Conservation (phyloP, 2,888 invertebrate genomes). For the Drosophila diplacantha region DNA sequence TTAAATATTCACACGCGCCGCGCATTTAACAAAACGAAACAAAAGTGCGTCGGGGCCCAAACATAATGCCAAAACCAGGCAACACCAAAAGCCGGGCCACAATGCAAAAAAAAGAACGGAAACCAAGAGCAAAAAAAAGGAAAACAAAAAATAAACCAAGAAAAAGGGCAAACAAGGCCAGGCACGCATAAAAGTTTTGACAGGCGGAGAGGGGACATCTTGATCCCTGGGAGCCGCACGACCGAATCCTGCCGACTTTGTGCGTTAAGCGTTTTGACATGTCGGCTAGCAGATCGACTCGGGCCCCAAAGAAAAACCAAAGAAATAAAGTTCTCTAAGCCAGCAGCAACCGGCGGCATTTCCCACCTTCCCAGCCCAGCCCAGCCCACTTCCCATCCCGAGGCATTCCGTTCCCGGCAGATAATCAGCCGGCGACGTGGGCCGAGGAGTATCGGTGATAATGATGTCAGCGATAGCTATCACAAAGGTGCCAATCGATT, state of each 20-base stretch:
- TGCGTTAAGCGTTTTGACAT: constrained; percentile 71
- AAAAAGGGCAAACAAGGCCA: constrained; percentile 54
- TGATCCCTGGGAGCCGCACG: constrained; percentile 65
- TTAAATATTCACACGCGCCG: constrained; percentile 72
- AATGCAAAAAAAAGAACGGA: constrained; percentile 19
- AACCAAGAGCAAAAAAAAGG: constrained; percentile 25
- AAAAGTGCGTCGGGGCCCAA: constrained; percentile 42
- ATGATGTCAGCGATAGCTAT: constrained; percentile 62
- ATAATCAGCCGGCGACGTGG: constrained; percentile 57
- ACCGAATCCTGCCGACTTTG: constrained; percentile 54
- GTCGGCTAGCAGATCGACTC: constrained; percentile 52
- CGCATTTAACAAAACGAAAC: constrained; percentile 68
- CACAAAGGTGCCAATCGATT: constrained; percentile 63
- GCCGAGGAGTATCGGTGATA: constrained; percentile 50
- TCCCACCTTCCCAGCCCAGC: not conserved
- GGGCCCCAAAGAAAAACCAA: constrained; percentile 22
- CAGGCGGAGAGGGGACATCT: constrained; percentile 46
- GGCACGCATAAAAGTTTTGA: constrained; percentile 70
- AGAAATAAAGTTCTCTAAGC: constrained; percentile 60
- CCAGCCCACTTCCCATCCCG: constrained; percentile 24
- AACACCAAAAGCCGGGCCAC: constrained; percentile 24
- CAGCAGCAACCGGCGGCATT: constrained; percentile 24
- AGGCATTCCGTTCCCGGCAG: constrained; percentile 8
- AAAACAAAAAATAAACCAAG: constrained; percentile 27
- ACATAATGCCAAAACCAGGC: constrained; percentile 51